Conservation (phyloP, 1,140 invertebrate species). For the Thrips palmi region DNA sequence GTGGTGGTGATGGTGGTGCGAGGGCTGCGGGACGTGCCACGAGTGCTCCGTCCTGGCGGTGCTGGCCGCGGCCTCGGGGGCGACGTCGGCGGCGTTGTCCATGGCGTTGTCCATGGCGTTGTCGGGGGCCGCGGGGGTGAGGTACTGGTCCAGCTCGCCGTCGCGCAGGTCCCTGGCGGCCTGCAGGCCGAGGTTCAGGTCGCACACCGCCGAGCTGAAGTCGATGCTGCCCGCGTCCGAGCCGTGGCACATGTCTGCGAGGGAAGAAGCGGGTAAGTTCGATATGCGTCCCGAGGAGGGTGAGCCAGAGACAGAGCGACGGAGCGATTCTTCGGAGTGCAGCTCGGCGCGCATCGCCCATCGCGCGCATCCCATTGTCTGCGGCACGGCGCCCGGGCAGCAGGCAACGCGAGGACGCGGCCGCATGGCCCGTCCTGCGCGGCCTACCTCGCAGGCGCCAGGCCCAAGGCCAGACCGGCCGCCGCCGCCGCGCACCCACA, state of each 20-base stretch:
- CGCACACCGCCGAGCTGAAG: conserved; percentile 1
- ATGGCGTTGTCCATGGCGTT: neutral
- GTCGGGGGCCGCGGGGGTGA: conserved; percentile 1
- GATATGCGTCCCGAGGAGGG: neutral
- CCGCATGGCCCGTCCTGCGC: neutral
- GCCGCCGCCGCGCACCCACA: no score
- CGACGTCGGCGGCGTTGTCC: conserved; percentile 1
- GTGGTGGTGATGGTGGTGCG: no score
- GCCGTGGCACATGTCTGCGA: no score
- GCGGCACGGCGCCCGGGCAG: no score
- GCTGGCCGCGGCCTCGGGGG: neutral
- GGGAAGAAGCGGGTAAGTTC: no score
- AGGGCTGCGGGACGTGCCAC: no score
- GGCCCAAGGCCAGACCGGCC: no score
- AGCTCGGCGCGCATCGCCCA: neutral
- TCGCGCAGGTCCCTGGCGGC: conserved; percentile 5
- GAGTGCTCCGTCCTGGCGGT: no score
- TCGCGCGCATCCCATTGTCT: neutral
- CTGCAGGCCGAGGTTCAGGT: conserved; percentile 8
- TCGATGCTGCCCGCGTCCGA: neutral
- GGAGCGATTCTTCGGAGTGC: neutral
- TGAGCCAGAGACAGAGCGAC: neutral
- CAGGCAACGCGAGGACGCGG: no score
- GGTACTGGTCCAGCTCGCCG: conserved; percentile 13
- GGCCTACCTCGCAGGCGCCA: neutral